These are phyloP conservation scores for Myotis pilosus DNA, from an alignment of 2,797 vertebrate species.

Conservation along the genomic window DNA sequence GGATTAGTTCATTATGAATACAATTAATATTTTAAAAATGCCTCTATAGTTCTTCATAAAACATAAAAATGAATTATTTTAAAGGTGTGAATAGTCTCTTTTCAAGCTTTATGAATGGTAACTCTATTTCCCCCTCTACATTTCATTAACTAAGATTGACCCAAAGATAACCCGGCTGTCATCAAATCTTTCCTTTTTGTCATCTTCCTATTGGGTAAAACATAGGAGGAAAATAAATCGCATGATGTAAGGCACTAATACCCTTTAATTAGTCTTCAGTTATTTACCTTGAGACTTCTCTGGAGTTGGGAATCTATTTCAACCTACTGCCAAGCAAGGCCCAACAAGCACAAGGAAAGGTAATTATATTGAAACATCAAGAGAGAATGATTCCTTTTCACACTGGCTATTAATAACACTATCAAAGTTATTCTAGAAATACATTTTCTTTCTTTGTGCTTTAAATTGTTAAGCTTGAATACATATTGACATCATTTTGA, in stretches of 20 bases:
- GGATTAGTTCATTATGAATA: background rate
- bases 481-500: background rate
- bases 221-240: slow-evolving; percentile 47
- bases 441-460: background rate
- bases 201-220: slow-evolving; percentile 54
- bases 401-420: background rate
- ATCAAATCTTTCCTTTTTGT: slow-evolving; percentile 14
- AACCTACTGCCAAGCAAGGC: slow-evolving; percentile 41
- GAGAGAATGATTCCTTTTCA: background rate
- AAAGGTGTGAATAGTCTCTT: background rate
- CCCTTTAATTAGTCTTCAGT: slow-evolving; percentile 38
- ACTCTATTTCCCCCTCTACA: background rate
- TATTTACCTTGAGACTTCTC: slow-evolving; percentile 55
- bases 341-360: slow-evolving; percentile 38
- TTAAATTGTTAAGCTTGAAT: background rate
- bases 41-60: slow-evolving; percentile 11
- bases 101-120: background rate
- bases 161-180: slow-evolving; percentile 1
- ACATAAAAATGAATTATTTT: slow-evolving; percentile 19
- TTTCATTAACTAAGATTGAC: background rate
- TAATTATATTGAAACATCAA: background rate
- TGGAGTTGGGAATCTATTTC: slow-evolving; percentile 12
- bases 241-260: slow-evolving; percentile 32
- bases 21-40: background rate
- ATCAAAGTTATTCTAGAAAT: background rate